phyloP scores from a whole-genome alignment of 2,797 vertebrate species.

The Carapus acus region DNA sequence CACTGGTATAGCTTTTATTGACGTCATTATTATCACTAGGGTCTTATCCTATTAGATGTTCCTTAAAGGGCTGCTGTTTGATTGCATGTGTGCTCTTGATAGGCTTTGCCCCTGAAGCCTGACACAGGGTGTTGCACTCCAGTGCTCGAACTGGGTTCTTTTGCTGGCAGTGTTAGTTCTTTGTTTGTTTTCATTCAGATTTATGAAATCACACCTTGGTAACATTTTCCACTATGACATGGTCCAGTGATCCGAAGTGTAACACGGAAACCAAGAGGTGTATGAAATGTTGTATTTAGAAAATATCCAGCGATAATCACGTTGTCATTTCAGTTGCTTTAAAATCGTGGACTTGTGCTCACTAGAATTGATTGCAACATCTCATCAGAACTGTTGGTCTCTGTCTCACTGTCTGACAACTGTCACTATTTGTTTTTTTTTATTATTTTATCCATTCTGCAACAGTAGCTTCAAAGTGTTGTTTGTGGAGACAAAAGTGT shows the following conservation, averaged over 20 bases:
- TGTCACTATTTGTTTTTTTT: too few relatives aligned
- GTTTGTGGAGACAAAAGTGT: too few relatives aligned
- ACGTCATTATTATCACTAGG: conserved; percentile 47
- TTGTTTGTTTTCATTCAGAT: conserved; percentile 3
- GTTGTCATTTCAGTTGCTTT: too few relatives aligned
- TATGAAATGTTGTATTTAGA: too few relatives aligned
- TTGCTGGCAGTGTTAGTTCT: conserved; percentile 15
- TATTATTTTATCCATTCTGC: too few relatives aligned
- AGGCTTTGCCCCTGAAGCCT: conserved; percentile 40
- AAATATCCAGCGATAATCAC: too few relatives aligned
- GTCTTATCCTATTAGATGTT: conserved; percentile 51
- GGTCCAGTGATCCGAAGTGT: neutral
- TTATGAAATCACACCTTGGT: neutral
- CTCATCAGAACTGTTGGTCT: too few relatives aligned
- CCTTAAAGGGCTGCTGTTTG: conserved; percentile 45
- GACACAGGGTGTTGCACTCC: conserved; percentile 22
- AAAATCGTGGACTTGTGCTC: too few relatives aligned
- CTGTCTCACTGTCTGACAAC: too few relatives aligned
- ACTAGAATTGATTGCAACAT: too few relatives aligned
- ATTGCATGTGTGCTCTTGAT: conserved; percentile 39
- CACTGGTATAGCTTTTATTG: conserved; percentile 55
- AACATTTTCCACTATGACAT: neutral
- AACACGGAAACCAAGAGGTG: too few relatives aligned
- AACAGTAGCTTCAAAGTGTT: too few relatives aligned
- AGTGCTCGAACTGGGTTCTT: conserved; percentile 9